Evolutionary conservation across 1,140 invertebrate species (phyloP).

Genomic region (Heterodera carotae): DNA sequence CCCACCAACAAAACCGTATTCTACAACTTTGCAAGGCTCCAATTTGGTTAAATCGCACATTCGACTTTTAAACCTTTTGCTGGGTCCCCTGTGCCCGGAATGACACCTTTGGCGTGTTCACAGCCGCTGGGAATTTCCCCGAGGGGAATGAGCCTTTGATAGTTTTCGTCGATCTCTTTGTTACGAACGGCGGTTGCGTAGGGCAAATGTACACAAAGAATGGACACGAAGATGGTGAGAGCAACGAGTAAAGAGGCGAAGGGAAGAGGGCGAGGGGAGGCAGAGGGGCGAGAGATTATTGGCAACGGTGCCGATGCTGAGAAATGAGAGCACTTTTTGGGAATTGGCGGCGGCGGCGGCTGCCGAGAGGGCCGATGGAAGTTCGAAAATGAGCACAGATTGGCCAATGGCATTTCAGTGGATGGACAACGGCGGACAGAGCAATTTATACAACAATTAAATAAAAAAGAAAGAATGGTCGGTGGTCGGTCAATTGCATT

Average conservation of each 20-base stretch:
- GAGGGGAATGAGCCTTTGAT: constrained; percentile 47
- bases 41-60: neutral
- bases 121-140: constrained; percentile 41
- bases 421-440: neutral
- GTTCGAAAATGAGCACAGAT: neutral
- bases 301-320: neutral
- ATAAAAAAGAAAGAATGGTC: neutral
- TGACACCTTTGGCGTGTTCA: constrained; percentile 29
- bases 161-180: constrained; percentile 53
- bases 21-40: constrained; percentile 26
- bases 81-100: constrained; percentile 1
- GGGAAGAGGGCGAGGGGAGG: neutral
- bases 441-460: too few species aligned
- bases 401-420: neutral
- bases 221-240: too few species aligned
- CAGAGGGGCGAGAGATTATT: too few species aligned
- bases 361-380: neutral
- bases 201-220: neutral
- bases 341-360: neutral
- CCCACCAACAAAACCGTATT: constrained; percentile 48
- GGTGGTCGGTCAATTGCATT: too few species aligned
- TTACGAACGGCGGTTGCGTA: constrained; percentile 21
- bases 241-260: neutral
- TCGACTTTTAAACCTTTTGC: constrained; percentile 18
- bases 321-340: neutral